Evolutionary conservation across 2,888 invertebrate species (phyloP), one percentile per base, ranked within the genome.

Genomic region (Crocallis elinguaria): DNA sequence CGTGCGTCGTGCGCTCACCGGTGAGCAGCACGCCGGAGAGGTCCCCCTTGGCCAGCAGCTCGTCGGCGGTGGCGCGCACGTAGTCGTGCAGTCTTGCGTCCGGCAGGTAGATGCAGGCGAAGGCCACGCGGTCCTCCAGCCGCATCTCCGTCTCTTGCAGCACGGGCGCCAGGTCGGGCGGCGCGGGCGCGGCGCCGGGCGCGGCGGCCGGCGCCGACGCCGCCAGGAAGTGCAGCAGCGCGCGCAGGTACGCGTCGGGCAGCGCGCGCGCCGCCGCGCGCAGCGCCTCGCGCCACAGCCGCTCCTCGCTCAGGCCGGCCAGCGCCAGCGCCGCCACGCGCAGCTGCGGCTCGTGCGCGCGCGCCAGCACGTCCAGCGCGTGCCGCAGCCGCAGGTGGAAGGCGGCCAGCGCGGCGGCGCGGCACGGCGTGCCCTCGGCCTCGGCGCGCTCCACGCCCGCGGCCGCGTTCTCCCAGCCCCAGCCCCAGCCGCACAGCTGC

Each of bases 361-460:
- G 93, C 61, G 95, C 95, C 50, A 98, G 93, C 71, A 98, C 96
- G 71, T 97, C 96, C 49, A 98, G 96, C 21, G 98, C 98, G 69
- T 94, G 88, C 50, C 95, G 94, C 64, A 98, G 92, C 77, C 96
- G 95, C 69, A 98, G 93, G 84, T 97, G 97, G 86, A 98, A 98
- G 45, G 97, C 95, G 38, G 97, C 96, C 49, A 98, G 95, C 51
- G 98, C 97, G 27, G 98, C 98, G 30, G 98, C 98, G 77, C 98
- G 94, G 49, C 86, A 94, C 94, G 67, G 94, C 93, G 78, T 94
- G 93, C 88, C 89, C 76, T 95, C 95, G 48, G 94, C 94, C 79
- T 96, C 95, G 30, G 97, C 89, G 67, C 94, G 92, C 82, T 88
- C 89, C 60, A 88, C 86, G 57, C 88, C 89, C 13, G 84, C 85